Conservation (phyloP, 2,797 vertebrate genomes). For the Triplophysa yarkandensis region DNA sequence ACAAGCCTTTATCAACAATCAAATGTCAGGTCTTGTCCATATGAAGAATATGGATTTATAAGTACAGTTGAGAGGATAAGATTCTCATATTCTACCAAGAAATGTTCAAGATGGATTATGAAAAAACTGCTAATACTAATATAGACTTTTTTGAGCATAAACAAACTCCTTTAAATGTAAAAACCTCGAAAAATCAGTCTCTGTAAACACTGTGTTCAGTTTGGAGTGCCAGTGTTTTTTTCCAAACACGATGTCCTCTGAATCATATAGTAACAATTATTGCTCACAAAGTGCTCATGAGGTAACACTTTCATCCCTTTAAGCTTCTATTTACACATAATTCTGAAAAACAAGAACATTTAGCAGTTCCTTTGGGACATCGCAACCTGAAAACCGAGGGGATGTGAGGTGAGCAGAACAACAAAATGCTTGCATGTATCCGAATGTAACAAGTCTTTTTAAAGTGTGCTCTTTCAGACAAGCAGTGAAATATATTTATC, state of each 20-base stretch:
- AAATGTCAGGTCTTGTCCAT: not conserved
- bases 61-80: too few species aligned
- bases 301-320: not conserved
- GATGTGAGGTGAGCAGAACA: not conserved
- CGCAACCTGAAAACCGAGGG: not conserved
- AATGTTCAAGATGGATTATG: too few species aligned
- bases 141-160: too few species aligned
- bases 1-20: conserved; percentile 14
- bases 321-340: not conserved
- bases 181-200: too few species aligned
- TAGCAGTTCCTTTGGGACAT: not conserved
- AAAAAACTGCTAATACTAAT: too few species aligned
- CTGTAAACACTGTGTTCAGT: not conserved
- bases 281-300: conserved; percentile 8
- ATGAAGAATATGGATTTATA: too few species aligned
- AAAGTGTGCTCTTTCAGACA: conserved; percentile 22
- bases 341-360: not conserved
- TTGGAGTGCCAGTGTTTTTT: not conserved
- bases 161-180: too few species aligned
- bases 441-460: not conserved
- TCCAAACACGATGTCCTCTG: not conserved
- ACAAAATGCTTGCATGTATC: not conserved
- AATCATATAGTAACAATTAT: not conserved
- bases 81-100: too few species aligned
- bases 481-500: conserved; percentile 25